Conservation (phyloP, 2,888 invertebrate species). For the Mimumesa dahlbomi region DNA sequence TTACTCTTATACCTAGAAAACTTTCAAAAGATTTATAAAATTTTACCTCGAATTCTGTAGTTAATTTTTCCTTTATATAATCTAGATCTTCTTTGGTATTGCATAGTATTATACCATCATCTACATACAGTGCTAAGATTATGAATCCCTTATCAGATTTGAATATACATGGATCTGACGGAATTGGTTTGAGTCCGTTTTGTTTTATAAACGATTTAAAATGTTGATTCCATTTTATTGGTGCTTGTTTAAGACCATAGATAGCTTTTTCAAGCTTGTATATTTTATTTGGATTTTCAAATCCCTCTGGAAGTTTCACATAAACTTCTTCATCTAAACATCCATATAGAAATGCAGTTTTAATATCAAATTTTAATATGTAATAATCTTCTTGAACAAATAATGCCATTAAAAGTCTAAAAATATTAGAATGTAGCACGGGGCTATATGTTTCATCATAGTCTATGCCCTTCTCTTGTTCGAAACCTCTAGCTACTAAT, state of each 20-base stretch:
- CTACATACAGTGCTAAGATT: constrained; percentile 21
- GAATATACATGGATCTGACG: constrained; percentile 16
- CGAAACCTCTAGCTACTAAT: constrained; percentile 12
- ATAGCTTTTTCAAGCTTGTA: constrained; percentile 14
- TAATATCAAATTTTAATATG: constrained; percentile 14
- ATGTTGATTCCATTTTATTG: constrained; percentile 4
- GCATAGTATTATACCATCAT: constrained; percentile 13
- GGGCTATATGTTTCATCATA: constrained; percentile 15
- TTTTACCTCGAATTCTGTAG: no score
- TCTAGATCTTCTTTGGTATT: not conserved
- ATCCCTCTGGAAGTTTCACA: constrained; percentile 24
- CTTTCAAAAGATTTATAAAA: not conserved
- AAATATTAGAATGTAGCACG: not conserved
- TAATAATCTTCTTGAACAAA: not conserved
- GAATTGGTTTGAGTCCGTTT: constrained; percentile 3
- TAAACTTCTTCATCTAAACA: constrained; percentile 22
- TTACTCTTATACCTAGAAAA: constrained; percentile 16
- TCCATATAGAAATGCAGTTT: constrained; percentile 19
- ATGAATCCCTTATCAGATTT: not conserved
- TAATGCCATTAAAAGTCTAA: constrained; percentile 10
- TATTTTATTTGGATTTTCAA: constrained; percentile 14
- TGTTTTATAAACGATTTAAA: constrained; percentile 7
- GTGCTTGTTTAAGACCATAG: constrained; percentile 16
- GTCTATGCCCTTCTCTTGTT: constrained; percentile 11
- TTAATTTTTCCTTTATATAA: no score